Evolutionary conservation across 2,797 vertebrate species (phyloP), one percentile per base, ranked within the genome.

Genomic region (Falco naumanni): DNA sequence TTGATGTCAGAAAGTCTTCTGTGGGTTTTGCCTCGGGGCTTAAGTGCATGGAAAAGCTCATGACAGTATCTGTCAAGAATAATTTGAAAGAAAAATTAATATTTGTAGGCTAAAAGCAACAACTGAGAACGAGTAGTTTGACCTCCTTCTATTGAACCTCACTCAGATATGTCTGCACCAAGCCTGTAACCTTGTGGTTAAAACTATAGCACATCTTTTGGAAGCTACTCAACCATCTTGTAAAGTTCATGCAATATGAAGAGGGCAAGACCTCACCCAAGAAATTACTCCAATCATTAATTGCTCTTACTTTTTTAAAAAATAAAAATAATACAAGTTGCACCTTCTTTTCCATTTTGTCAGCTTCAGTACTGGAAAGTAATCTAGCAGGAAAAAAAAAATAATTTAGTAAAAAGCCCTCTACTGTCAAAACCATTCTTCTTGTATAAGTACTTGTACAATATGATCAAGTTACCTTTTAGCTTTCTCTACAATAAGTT

Each of bases 21-120:
- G 51, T 70, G 70, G 71, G 63, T 91, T 94, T 95, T 89, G 79
- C 85, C 87, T 96, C 72, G 86, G 93, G 90, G 94, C 28, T 39
- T 89, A 37, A 90, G 71, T 33, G 33, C 74, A 51, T 63, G n/a
- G 71, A 91, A 61, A 90, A 90, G 66, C 34, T 97, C 93, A 71
- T 84, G 85, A 59, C 91, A 74, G 80, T 94, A 84, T 68, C 91
- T 94, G 83, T 93, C 84, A 95, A 60, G 70, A 95, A n/a, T 89
- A 82, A 92, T 96, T 96, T 96, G 84, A 89, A 88, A 88, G 48
- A 80, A 94, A 93, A 77, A 94, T 95, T 93, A 96, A 80, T 90
- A 94, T 84, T 91, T 94, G 51, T 80, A 77, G 64, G 74, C 37
- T 81, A 76, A 72, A 72, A 92, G 78, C 59, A 93, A 70, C 6